phyloP scores from a whole-genome alignment of 2,113 vertebrate species.

The Cinclus cinclus region DNA sequence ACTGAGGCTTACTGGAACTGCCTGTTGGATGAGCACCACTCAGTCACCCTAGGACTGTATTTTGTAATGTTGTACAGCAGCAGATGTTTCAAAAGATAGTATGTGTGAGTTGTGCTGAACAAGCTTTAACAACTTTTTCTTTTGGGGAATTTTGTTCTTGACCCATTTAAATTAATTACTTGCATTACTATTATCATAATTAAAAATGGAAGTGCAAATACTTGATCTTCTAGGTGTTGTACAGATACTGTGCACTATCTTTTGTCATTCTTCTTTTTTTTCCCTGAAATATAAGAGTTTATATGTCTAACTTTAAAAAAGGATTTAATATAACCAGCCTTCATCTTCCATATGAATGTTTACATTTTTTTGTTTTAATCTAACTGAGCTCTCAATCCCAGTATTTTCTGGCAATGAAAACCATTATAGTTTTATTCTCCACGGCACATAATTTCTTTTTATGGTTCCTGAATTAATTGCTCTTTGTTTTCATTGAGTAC shows the following conservation, averaged over 20 bases:
- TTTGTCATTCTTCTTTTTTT: background rate
- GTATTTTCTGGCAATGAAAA: background rate
- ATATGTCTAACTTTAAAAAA: background rate
- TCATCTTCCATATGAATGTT: background rate
- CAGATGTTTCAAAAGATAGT: background rate
- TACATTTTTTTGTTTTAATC: background rate
- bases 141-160: background rate
- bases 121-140: background rate
- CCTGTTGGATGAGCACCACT: background rate
- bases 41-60: background rate
- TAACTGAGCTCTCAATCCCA: background rate
- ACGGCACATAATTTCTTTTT: background rate
- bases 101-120: background rate
- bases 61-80: background rate
- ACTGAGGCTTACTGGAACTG: background rate
- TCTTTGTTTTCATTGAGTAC: slow-evolving; percentile 16
- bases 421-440: background rate
- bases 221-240: background rate
- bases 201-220: background rate
- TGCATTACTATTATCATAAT: background rate
- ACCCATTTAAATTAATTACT: background rate
- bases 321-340: background rate
- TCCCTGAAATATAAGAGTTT: background rate
- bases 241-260: background rate
- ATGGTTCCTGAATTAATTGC: slow-evolving; percentile 30